These are phyloP conservation scores for Cyaniris semiargus DNA, from an alignment of 2,888 invertebrate species.

Conservation along the genomic window DNA sequence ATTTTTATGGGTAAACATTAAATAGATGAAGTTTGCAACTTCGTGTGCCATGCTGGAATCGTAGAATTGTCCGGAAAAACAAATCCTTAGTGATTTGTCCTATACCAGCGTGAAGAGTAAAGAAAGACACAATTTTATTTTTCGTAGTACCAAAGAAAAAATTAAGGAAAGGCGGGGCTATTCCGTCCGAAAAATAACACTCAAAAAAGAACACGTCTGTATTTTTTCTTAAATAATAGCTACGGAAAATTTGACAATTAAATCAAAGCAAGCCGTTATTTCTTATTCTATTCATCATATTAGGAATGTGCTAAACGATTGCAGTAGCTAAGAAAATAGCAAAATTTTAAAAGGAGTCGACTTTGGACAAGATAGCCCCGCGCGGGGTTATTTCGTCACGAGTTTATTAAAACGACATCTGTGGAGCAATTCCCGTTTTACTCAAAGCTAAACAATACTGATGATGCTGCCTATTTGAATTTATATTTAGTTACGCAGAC, in stretches of 20 bases:
- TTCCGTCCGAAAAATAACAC: not conserved
- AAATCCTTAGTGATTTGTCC: too few relatives aligned
- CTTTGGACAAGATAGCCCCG: not conserved
- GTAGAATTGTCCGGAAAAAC: too few relatives aligned
- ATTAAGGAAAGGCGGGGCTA: not conserved
- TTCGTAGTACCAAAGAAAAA: too few relatives aligned
- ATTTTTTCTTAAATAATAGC: slow-evolving; percentile 1
- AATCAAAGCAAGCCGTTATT: not conserved
- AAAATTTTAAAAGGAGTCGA: not conserved
- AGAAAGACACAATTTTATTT: too few relatives aligned
- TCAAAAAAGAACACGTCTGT: not conserved
- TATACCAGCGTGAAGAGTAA: too few relatives aligned
- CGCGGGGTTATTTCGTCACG: not conserved
- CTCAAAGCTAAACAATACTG: not conserved
- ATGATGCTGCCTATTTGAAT: not conserved
- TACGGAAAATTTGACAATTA: not conserved
- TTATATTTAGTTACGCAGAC: not conserved
- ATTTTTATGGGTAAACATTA: too few relatives aligned
- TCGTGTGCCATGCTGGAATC: too few relatives aligned
- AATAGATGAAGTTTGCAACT: too few relatives aligned
- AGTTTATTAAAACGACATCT: not conserved
- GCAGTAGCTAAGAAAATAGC: not conserved
- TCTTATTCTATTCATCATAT: not conserved
- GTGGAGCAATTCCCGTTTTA: not conserved
- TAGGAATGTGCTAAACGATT: not conserved